Base-by-base conservation (phyloP, 1,140 invertebrate genomes). In the Drosophila prosaltans region DNA sequence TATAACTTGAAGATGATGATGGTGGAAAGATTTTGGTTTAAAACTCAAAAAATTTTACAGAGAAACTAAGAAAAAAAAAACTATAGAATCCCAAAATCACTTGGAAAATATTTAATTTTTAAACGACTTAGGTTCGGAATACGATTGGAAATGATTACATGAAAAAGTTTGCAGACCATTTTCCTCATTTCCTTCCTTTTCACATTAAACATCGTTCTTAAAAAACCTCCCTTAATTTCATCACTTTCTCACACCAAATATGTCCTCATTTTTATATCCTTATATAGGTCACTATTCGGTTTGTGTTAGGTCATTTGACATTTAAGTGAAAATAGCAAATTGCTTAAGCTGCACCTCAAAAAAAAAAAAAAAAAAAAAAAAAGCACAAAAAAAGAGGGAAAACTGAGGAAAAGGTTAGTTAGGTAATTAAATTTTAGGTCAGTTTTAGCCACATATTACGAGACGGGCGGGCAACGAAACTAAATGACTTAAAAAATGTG, bases 391-490 rank as follows among this genome's bases (percentile, higher is more conserved):
- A 36, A 55, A 16, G 24, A 24, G 2, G 4, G 4, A 36, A 36
- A 36, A 7, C 32, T 36, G 32, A 43, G 65, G 41, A 76, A 76
- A 76, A 76, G 74, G 74, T 70, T 70, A 76, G 76, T 61, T 77
- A 64, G 74, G 74, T 76, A 76, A 76, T 76, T 76, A 76, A 76
- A 65, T 77, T 76, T 76, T 67, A 70, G 74, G 74, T 76, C 74
- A 76, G 65, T 76, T 76, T 69, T 69, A 63, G 58, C 24, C 21
- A 9, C 41, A 55, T 64, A 75, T 75, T 36, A 74, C 43, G 65
- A 36, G 72, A 32, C 24, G 3, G 6, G 6, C 32, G 2, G 4
- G 4, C 28, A 3, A 30, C 2, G 0, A 3, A 36, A 36, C 32
- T 36, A 6, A 36, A 2, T 36, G 6, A 36, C 3, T 30, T 30